Evolutionary conservation across 64 coral and sea anemone species (phyloP).

Genomic region (Actinia tenebrosa): DNA sequence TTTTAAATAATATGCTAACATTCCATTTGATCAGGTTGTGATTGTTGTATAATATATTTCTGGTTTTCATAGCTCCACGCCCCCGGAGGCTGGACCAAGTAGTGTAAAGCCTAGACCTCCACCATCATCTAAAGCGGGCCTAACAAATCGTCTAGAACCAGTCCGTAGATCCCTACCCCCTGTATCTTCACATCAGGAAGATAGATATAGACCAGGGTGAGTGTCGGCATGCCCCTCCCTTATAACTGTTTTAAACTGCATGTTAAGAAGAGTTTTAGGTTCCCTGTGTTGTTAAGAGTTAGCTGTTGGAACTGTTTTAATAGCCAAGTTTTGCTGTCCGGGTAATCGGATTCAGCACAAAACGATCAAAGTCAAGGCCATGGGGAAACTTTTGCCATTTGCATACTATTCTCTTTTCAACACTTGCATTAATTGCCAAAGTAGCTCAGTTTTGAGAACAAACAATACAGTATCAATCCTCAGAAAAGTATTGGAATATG

Average conservation of each 20-base stretch:
- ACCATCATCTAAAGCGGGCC: conserved; percentile 40
- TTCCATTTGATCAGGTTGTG: not conserved
- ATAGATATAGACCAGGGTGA: conserved; percentile 96
- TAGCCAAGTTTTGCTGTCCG: too few species aligned
- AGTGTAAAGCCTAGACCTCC: conserved; percentile 59
- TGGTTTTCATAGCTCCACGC: conserved; percentile 18
- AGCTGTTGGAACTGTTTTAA: not conserved
- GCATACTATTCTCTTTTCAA: too few species aligned
- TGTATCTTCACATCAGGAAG: conserved; percentile 87
- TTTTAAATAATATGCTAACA: not conserved
- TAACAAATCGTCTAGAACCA: conserved; percentile 79
- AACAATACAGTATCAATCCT: too few species aligned
- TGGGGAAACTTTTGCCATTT: too few species aligned
- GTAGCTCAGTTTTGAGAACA: too few species aligned
- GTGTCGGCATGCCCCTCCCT: conserved; percentile 26
- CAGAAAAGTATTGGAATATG: too few species aligned
- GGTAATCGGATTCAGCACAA: too few species aligned
- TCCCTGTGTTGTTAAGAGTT: not conserved
- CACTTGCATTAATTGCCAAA: too few species aligned
- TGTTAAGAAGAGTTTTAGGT: not conserved
- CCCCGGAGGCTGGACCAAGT: conserved; percentile 72
- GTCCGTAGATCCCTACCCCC: conserved; percentile 90
- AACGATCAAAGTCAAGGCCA: too few species aligned
- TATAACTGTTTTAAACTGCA: not conserved
- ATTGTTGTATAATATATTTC: not conserved